These are phyloP conservation scores for Harpalus rufipes DNA, from an alignment of 2,888 invertebrate genomes.

Conservation along the genomic window DNA sequence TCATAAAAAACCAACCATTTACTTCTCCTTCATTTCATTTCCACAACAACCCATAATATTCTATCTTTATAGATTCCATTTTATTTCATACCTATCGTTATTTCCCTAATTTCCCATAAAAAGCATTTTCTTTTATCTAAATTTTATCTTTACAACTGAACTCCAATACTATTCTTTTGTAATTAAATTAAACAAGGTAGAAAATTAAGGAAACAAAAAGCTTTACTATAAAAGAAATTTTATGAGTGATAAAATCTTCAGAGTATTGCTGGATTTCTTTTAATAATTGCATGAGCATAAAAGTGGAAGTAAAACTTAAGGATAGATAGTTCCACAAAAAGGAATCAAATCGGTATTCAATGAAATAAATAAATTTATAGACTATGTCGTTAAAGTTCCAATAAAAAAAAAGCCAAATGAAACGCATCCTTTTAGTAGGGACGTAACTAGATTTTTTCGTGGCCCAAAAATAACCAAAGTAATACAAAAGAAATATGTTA, in stretches of 20 bases:
- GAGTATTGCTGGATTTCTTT: neutral
- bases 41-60: slow-evolving; percentile 58
- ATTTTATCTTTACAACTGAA: too few relatives aligned
- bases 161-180: too few relatives aligned
- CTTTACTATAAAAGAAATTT: neutral
- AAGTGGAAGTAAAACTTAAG: slow-evolving; percentile 22
- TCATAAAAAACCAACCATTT: slow-evolving; percentile 52
- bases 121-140: too few relatives aligned
- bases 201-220: too few relatives aligned
- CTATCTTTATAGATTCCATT: neutral
- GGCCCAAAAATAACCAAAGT: too few relatives aligned
- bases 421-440: slow-evolving; percentile 12
- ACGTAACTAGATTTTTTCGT: too few relatives aligned
- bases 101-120: too few relatives aligned
- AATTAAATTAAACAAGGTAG: too few relatives aligned
- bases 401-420: slow-evolving; percentile 39
- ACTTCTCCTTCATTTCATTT: slow-evolving; percentile 46
- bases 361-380: slow-evolving; percentile 44
- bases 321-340: slow-evolving; percentile 12
- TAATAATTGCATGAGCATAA: slow-evolving; percentile 25
- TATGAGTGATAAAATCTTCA: slow-evolving; percentile 21
- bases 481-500: too few relatives aligned
- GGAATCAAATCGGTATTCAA: slow-evolving; percentile 10
- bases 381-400: slow-evolving; percentile 30
- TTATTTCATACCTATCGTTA: too few relatives aligned